These are phyloP conservation scores for Gortyna flavago DNA, from an alignment of 2,888 invertebrate genomes.

Conservation along the genomic window DNA sequence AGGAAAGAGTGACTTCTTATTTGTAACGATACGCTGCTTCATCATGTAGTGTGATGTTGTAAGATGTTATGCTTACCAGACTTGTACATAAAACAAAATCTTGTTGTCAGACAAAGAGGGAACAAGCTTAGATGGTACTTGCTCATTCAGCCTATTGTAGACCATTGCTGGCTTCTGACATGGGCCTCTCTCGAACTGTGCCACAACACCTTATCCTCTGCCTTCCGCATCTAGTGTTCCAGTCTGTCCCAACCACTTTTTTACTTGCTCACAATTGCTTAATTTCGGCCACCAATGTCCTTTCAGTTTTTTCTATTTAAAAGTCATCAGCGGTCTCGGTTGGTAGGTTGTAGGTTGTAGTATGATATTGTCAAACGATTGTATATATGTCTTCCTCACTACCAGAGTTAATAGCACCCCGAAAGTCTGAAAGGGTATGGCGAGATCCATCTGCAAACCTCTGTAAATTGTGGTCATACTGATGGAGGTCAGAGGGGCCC, in stretches of 20 bases:
- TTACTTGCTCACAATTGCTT: too few species aligned
- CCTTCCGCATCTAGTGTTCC: too few species aligned
- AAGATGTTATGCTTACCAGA: neutral
- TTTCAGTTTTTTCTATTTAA: neutral
- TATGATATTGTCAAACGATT: neutral
- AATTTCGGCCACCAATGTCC: too few species aligned
- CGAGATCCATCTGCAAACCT: neutral
- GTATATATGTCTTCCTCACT: too few species aligned
- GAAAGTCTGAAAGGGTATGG: neutral
- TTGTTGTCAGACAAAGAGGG: neutral
- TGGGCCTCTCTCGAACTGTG: neutral
- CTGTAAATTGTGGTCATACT: neutral
- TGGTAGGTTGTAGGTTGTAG: too few species aligned
- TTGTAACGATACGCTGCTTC: neutral
- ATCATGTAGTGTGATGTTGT: neutral
- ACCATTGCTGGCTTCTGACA: neutral
- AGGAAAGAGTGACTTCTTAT: slow-evolving; percentile 3
- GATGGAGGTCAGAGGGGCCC: neutral
- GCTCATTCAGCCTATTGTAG: neutral
- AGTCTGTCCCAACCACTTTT: too few species aligned
- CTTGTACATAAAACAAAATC: neutral
- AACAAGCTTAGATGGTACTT: neutral
- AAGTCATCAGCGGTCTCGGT: neutral
- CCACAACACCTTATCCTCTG: neutral
- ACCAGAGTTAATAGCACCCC: too few species aligned